Evolutionary conservation across 2,113 vertebrate genomes (phyloP).

Genomic region (Brachyhypopomus gauderio): DNA sequence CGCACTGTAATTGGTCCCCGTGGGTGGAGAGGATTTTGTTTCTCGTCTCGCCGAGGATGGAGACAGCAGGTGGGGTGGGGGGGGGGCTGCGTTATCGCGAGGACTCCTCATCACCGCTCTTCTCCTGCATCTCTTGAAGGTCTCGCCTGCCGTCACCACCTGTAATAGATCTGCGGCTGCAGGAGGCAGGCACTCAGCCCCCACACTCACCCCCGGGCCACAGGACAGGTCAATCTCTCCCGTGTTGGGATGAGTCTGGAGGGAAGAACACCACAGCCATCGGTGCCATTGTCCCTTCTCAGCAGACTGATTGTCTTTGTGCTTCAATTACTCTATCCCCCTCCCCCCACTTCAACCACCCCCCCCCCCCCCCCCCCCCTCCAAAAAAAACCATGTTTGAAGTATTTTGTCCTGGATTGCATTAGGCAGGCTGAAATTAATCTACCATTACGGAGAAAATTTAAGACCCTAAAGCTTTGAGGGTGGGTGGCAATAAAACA

Average conservation of each 20-base stretch:
- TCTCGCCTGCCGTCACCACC: conserved; percentile 26
- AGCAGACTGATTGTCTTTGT: conserved; percentile 54
- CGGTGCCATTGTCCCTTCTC: conserved; percentile 38
- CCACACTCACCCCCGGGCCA: conserved; percentile 41
- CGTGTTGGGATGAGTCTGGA: conserved; percentile 45
- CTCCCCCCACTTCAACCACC: conserved; percentile 14
- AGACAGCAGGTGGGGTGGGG: conserved; percentile 38
- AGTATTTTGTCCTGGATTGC: conserved; percentile 65
- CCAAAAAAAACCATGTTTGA: conserved; percentile 50
- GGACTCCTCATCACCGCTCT: conserved; percentile 44
- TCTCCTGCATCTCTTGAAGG: conserved; percentile 45
- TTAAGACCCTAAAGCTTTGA: conserved; percentile 66
- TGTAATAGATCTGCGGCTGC: conserved; percentile 49
- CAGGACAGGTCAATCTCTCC: conserved; percentile 48
- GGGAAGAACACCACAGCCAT: conserved; percentile 19
- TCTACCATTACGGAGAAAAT: conserved; percentile 67
- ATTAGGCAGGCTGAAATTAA: conserved; percentile 69
- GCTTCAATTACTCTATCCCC: conserved; percentile 48
- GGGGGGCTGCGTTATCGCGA: conserved; percentile 29
- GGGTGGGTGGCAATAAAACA: conserved; percentile 65
- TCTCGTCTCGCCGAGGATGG: conserved; percentile 6
- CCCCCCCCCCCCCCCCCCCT: not conserved
- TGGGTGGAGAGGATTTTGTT: conserved; percentile 21
- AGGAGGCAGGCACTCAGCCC: conserved; percentile 30
- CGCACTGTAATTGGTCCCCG: conserved; percentile 34